Conservation (phyloP, 2,888 invertebrate genomes). For the Hyposoter dolosus region DNA sequence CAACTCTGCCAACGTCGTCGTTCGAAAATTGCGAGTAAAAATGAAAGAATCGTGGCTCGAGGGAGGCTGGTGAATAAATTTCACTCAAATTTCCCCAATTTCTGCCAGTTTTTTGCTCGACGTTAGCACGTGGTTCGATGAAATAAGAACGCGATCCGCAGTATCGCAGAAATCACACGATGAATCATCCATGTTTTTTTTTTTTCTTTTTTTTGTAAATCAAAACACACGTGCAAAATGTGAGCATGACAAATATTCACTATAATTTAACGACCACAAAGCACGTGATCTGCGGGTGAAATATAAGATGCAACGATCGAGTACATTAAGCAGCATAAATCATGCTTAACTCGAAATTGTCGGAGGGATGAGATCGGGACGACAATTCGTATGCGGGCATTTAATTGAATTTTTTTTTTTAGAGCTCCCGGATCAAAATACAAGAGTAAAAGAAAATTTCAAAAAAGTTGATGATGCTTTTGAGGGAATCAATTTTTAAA, state of each 20-base stretch:
- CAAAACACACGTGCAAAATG: not conserved
- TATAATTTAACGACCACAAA: not conserved
- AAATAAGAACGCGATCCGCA: not conserved
- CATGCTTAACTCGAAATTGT: not conserved
- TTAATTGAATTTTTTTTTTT: not conserved
- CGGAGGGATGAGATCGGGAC: not conserved
- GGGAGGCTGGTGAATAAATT: not conserved
- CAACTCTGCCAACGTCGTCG: not conserved
- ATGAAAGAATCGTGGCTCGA: not conserved
- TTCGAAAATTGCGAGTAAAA: not conserved
- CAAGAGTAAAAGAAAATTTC: too few relatives aligned
- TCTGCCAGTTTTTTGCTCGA: not conserved
- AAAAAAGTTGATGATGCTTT: too few relatives aligned
- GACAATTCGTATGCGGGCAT: not conserved
- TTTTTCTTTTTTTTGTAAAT: not conserved
- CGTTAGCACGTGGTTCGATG: not conserved
- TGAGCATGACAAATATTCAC: not conserved
- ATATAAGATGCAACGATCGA: conserved; percentile 16
- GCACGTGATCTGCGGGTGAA: not conserved
- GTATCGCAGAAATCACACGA: not conserved
- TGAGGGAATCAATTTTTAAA: too few relatives aligned
- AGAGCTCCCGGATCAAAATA: not conserved
- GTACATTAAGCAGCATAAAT: conserved; percentile 11
- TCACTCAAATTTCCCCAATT: not conserved
- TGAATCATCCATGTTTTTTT: not conserved